phyloP scores from a whole-genome alignment of 2,797 vertebrate species.

The Tapirus indicus region DNA sequence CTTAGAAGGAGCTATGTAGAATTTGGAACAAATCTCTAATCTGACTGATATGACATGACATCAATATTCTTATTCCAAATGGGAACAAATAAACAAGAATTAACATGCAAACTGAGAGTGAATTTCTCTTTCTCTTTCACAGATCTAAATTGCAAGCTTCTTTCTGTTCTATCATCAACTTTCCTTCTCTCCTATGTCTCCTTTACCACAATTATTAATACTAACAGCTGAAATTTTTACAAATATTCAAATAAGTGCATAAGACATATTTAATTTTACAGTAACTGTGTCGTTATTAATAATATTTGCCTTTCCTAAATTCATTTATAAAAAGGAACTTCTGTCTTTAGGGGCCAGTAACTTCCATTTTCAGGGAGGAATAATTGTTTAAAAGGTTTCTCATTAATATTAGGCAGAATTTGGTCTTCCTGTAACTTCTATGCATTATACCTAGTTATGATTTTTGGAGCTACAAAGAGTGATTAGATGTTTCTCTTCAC shows the following conservation, averaged over 20 bases:
- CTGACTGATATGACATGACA: not conserved
- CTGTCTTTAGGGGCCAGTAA: not conserved
- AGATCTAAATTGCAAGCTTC: not conserved
- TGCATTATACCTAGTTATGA: not conserved
- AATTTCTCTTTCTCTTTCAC: not conserved
- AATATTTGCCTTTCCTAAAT: not conserved
- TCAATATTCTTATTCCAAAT: not conserved
- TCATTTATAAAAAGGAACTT: not conserved
- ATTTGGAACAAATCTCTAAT: not conserved
- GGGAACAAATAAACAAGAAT: not conserved
- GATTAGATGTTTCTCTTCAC: not conserved
- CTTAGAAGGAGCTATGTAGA: not conserved
- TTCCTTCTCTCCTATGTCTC: not conserved
- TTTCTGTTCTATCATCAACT: not conserved
- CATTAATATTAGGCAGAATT: not conserved
- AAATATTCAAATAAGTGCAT: not conserved
- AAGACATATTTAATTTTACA: not conserved
- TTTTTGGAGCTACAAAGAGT: not conserved
- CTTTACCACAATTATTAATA: not conserved
- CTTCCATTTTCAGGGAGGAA: not conserved
- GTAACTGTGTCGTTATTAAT: not conserved
- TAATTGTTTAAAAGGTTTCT: not conserved
- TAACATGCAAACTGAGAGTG: not conserved
- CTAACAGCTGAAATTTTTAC: not conserved
- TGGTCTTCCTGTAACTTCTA: not conserved